Conservation (phyloP, 2,888 invertebrate species). For the Pristionchus entomophagus region DNA sequence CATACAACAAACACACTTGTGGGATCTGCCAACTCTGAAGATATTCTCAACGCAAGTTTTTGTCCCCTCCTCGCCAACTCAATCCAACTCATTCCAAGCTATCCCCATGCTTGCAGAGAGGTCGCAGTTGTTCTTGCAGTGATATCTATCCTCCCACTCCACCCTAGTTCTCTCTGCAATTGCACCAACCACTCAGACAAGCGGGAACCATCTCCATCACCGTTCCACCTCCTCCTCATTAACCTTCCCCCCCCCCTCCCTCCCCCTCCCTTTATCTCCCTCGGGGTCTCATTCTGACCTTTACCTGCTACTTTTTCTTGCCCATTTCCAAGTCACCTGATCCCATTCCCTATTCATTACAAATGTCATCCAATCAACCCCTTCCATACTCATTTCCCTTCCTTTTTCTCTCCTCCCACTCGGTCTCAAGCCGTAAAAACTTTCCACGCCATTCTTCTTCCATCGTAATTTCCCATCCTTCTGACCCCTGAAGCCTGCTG, state of each 20-base stretch:
- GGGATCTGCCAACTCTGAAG: constrained; percentile 34
- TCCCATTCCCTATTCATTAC: constrained; percentile 22
- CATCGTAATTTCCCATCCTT: background rate
- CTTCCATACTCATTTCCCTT: constrained; percentile 28
- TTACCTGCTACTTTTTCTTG: background rate
- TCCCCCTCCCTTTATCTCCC: background rate
- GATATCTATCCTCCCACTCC: background rate
- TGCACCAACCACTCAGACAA: no score
- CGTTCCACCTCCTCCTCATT: background rate
- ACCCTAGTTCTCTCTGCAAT: background rate
- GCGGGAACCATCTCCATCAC: no score
- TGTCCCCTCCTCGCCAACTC: background rate
- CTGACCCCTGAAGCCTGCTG: background rate
- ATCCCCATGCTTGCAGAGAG: background rate
- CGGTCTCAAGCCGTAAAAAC: background rate
- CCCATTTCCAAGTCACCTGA: background rate
- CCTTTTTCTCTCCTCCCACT: background rate
- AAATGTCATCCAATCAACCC: constrained; percentile 11
- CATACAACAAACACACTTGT: constrained; percentile 37
- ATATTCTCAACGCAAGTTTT: background rate
- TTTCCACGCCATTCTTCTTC: background rate
- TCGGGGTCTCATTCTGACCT: background rate
- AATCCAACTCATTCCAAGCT: no score
- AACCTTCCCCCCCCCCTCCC: background rate
- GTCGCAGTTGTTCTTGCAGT: background rate